Evolutionary conservation across 2,797 vertebrate genomes (phyloP), one percentile per base, ranked within the genome.

Genomic region (Antrozous pallidus): DNA sequence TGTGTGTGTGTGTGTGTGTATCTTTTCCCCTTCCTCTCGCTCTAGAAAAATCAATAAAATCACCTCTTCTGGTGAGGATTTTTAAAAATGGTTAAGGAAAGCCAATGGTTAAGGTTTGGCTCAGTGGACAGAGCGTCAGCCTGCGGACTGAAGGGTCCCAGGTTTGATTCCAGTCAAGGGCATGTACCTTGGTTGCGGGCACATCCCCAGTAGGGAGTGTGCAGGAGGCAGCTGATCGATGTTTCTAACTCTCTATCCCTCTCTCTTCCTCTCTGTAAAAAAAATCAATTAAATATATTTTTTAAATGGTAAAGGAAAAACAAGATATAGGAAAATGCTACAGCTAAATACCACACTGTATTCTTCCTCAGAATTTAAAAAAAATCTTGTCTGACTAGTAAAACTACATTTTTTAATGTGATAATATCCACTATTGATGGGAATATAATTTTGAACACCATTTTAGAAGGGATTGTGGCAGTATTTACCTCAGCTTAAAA

Each of bases 301-400:
- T n/a, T n/a, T n/a, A n/a, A 63, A 63, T 63, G 71, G 36, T 63
- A 95, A 58, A 36, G 26, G 31, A 61, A 87, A 92, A 93, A 58
- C 6, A 83, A 87, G 20, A 83, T 31, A 85, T 0, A 79, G 24
- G 70, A 94, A 93, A 94, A 89, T 69, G 18, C 42, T 74, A 54
- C 40, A 51, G 54, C 81, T 85, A 91, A 80, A 94, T 45, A 85
- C 42, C 31, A 92, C 6, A 71, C 36, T 90, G 67, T n/a, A 61
- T 31, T 88, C 84, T 90, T 88, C 24, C 78, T 81, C 67, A 94
- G 78, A 81, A 85, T 14, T 33, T 10, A 93, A 90, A 96, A 56
- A 70, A 92, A 93, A 74, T 8, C 40, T 22, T 18, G 75, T 36
- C 38, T 61, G 33, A 85, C 13, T 54, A 40, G 11, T 69, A 95